Base-by-base conservation (phyloP, 2,888 invertebrate genomes). In the Oxytorus armatus region DNA sequence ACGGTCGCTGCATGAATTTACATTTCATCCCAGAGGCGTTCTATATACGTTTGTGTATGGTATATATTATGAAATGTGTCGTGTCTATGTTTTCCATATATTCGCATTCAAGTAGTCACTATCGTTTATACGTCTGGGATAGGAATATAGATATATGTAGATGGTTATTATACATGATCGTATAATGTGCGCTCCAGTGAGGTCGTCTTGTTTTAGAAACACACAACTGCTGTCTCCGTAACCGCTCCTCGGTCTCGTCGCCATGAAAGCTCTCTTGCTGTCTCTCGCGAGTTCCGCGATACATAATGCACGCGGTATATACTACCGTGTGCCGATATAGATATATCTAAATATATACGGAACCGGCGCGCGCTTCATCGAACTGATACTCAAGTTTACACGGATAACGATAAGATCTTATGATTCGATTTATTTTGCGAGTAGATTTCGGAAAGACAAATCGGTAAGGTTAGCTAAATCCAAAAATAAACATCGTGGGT, bases 171-270 rank as follows among this genome's bases (percentile, higher is more conserved):
- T n/a, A 3, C 10, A 18, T 18, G 18, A 59, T 42, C 23, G n/a
- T n/a, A n/a, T n/a, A n/a, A 39, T 39, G 61, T 51, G 59, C 36
- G 70, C 70, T 59, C 59, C 23, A 72, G 36, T 59, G 59, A 57
- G 59, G 55, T 69, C 42, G n/a, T 55, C 3, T 29, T 59, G 59
- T 72, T 59, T 59, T 59, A 72, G 59, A 72, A 59, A 72, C 70
- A 57, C 18, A n/a, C n/a, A n/a, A n/a, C n/a, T n/a, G 33, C 70
- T 72, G 33, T n/a, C 70, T 59, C 57, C 70, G 57, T 59, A 47
- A 49, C 59, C 33, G 21, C 49, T 33, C 57, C 59, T 2, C 29
- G 29, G 29, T 72, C 49, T 59, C 59, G 59, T 2, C n/a, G 11
- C 18, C 16, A 8, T 18, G 25, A n/a, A n/a, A n/a, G n/a, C n/a